phyloP scores from a whole-genome alignment of 2,113 vertebrate species.

The Miniopterus natalensis region DNA sequence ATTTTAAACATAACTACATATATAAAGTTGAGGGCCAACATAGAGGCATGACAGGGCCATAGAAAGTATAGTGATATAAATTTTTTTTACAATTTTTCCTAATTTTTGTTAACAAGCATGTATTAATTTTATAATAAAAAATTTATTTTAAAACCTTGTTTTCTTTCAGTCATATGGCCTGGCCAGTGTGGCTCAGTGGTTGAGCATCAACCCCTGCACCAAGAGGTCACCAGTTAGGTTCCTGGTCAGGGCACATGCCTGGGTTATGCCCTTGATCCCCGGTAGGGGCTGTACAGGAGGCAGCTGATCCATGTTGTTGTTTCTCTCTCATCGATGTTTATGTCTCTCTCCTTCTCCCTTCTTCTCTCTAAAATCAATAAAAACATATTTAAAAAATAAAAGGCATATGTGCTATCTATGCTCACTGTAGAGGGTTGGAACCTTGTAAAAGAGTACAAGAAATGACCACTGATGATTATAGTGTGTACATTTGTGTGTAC shows the following conservation, averaged over 20 bases:
- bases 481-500: background rate
- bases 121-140: background rate
- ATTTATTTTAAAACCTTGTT: background rate
- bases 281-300: no score
- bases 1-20: background rate
- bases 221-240: no score
- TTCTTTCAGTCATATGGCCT: background rate
- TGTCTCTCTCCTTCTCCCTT: no score
- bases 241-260: no score
- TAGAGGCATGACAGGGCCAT: background rate
- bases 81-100: background rate
- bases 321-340: no score
- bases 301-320: no score
- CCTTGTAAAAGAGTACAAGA: background rate
- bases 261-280: no score
- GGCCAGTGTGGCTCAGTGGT: no score
- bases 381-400: background rate
- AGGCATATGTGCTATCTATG: background rate
- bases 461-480: background rate
- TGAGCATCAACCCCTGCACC: no score
- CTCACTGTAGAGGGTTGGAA: background rate
- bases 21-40: background rate
- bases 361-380: no score
- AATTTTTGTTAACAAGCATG: background rate
- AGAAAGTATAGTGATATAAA: background rate